Evolutionary conservation across 2,797 vertebrate genomes (phyloP).

Genomic region (Scolopax bukidnonensis): DNA sequence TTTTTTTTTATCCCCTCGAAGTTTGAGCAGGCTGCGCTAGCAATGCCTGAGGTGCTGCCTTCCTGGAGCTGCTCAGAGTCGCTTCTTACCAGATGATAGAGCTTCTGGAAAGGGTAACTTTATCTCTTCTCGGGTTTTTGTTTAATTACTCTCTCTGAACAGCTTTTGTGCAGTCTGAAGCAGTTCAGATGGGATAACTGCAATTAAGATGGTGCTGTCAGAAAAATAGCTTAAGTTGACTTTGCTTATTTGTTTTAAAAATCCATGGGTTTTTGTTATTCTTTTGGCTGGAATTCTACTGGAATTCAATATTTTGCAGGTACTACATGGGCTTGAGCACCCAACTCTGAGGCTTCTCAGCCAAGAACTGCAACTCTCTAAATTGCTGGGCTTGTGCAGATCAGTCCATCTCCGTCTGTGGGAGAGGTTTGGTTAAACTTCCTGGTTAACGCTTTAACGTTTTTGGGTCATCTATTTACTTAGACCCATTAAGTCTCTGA

Average conservation of each 20-base stretch:
- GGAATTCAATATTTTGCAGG: neutral
- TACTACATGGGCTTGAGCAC: neutral
- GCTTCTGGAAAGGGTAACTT: neutral
- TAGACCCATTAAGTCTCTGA: accelerated
- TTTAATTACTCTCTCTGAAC: neutral
- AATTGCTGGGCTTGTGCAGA: accelerated
- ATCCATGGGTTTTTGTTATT: neutral
- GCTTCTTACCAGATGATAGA: neutral
- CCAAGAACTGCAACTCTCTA: neutral
- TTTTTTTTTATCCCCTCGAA: neutral
- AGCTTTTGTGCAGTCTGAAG: neutral
- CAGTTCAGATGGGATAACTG: neutral
- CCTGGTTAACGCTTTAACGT: neutral
- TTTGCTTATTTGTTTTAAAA: neutral
- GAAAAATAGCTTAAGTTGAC: neutral
- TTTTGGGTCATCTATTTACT: neutral
- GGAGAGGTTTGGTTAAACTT: neutral
- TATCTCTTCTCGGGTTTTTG: neutral
- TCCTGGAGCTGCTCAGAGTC: neutral
- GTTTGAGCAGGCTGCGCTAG: neutral
- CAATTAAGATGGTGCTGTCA: neutral
- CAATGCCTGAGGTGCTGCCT: neutral
- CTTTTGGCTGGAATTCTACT: neutral
- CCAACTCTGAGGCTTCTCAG: neutral
- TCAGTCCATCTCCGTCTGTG: neutral